phyloP scores from a whole-genome alignment of 2,888 invertebrate genomes.

The Theretra japonica region DNA sequence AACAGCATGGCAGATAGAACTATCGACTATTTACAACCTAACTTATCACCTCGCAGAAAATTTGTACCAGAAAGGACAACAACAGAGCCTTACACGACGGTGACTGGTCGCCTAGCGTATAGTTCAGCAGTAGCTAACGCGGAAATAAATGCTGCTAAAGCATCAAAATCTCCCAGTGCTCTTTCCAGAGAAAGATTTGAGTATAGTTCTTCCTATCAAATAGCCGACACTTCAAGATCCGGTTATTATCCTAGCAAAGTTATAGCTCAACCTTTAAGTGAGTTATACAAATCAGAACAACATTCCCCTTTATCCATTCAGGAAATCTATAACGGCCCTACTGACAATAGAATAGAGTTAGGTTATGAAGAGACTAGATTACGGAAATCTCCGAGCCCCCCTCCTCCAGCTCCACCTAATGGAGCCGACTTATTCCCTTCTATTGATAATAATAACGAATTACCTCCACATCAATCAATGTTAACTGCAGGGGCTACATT shows the following conservation, averaged over 20 bases:
- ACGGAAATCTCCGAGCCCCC: conserved; percentile 88
- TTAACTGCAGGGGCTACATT: conserved; percentile 62
- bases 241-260: conserved; percentile 72
- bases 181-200: conserved; percentile 85
- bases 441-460: conserved; percentile 69
- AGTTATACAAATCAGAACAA: conserved; percentile 83
- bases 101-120: conserved; percentile 87
- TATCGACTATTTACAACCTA: conserved; percentile 85
- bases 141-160: conserved; percentile 83
- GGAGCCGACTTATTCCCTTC: conserved; percentile 79
- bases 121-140: conserved; percentile 88
- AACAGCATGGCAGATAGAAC: conserved; percentile 86
- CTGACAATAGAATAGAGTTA: conserved; percentile 74
- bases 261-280: conserved; percentile 75
- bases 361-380: conserved; percentile 79
- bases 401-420: conserved; percentile 92
- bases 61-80: conserved; percentile 84
- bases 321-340: conserved; percentile 86
- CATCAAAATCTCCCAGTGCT: conserved; percentile 79
- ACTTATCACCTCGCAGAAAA: conserved; percentile 85
- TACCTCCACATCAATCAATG: conserved; percentile 62
- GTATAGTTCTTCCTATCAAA: conserved; percentile 83
- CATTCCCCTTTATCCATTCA: conserved; percentile 87
- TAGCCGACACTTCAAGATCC: conserved; percentile 66
- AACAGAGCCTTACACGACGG: conserved; percentile 87